Conservation (phyloP, 2,113 vertebrate genomes). For the Hemicordylus capensis region DNA sequence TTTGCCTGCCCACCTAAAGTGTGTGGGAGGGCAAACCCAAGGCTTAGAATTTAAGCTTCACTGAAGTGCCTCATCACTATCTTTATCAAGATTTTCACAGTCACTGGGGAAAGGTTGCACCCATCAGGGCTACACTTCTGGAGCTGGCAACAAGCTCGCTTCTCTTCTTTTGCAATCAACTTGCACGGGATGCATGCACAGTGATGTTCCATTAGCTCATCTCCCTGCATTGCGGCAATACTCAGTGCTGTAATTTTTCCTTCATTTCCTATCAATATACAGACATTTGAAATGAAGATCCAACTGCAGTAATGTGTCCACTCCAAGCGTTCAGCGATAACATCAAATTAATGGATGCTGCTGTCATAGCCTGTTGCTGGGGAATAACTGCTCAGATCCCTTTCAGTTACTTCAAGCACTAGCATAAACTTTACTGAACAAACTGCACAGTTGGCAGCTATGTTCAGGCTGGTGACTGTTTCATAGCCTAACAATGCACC, state of each 20-base stretch:
- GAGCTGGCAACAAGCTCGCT: conserved; percentile 44
- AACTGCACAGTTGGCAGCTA: neutral
- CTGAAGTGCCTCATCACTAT: conserved; percentile 54
- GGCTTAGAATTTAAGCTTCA: conserved; percentile 49
- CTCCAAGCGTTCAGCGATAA: neutral
- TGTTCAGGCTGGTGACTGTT: neutral
- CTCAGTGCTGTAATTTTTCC: conserved; percentile 34
- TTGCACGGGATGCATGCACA: conserved; percentile 62
- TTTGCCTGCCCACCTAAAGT: conserved; percentile 53
- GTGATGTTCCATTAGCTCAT: conserved; percentile 58
- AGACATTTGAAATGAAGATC: conserved; percentile 8
- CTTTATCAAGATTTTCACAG: conserved; percentile 72
- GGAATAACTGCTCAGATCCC: neutral
- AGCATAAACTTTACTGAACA: neutral
- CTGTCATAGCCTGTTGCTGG: neutral
- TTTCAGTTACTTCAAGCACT: neutral
- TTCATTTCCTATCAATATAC: conserved; percentile 40
- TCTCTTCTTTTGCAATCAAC: conserved; percentile 53
- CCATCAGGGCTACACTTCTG: conserved; percentile 58
- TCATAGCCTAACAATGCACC: too few relatives aligned
- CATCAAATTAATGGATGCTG: conserved; percentile 3
- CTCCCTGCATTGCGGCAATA: conserved; percentile 44
- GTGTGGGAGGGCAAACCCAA: conserved; percentile 63
- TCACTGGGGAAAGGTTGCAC: conserved; percentile 56
- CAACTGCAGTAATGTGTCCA: neutral